Percentiles rank a stretch among this genome's conserved stretches.
Evolutionary conservation across 2,888 invertebrate genomes (phyloP).

Genomic region (Arrhopalites spinosus): DNA sequence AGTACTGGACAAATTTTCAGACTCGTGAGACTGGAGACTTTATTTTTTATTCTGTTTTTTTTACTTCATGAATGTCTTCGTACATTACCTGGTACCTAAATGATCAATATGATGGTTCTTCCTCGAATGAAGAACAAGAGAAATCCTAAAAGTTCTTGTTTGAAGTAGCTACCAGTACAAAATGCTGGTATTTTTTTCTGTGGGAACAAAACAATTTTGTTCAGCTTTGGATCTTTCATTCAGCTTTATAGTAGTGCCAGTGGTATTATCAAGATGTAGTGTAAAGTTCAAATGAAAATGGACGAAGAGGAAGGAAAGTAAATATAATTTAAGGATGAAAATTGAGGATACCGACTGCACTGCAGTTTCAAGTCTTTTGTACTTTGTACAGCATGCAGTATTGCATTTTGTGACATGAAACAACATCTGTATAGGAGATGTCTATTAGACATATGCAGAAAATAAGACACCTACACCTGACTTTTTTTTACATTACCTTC

Average conservation of each 20-base stretch:
- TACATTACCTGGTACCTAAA: too few species aligned
- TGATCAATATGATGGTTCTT: too few species aligned
- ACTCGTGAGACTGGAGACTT: too few species aligned
- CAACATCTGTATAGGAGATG: background rate
- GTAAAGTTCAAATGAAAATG: background rate
- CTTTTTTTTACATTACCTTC: too few species aligned
- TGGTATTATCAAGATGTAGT: background rate
- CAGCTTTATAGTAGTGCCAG: background rate
- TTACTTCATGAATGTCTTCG: too few species aligned
- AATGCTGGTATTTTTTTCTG: background rate
- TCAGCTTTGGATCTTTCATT: background rate
- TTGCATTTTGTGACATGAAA: slow-evolving; percentile 9
- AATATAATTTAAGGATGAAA: background rate
- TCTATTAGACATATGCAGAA: too few species aligned
- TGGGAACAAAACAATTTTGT: background rate
- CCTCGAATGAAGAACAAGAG: too few species aligned
- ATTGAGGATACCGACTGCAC: background rate
- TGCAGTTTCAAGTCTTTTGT: background rate
- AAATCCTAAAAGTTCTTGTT: too few species aligned
- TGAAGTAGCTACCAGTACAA: background rate
- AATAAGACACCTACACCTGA: too few species aligned
- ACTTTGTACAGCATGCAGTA: background rate
- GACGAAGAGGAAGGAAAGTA: background rate
- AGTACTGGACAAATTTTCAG: too few species aligned
- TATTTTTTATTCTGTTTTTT: too few species aligned